Evolutionary conservation across 1,140 invertebrate species (phyloP), one percentile per base, ranked within the genome.

Genomic region (Cecropterus lyciades): DNA sequence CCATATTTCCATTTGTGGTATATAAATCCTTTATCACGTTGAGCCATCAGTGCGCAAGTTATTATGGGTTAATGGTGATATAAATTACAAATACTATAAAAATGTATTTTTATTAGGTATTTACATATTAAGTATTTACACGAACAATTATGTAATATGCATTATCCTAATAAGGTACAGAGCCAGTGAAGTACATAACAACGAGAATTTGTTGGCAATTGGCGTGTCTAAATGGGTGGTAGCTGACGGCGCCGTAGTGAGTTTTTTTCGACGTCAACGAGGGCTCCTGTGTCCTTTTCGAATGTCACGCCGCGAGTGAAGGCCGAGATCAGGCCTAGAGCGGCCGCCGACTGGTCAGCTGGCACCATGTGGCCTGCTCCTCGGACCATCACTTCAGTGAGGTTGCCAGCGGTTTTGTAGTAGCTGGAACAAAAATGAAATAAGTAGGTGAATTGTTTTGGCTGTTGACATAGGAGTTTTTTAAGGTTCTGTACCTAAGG

Each of bases 281-380:
- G 69, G n/a, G 62, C 64, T 8, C 72, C 82, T 0, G 89, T 91
- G 45, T 91, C 89, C 13, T 76, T 49, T 0, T 81, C 68, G 2
- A 91, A 65, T 10, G 79, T 56, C 2, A 87, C 48, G 16, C 80
- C 82, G 9, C 87, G 85, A 8, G 80, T 77, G 64, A 91, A 90
- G n/a, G 89, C 89, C 1, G 86, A 85, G 33, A 91, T 90, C n/a
- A 91, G 85, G 0, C 87, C 87, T 0, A 91, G 77, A 0, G 85
- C 69, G 2, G 85, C 80, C 0, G 80, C 83, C 1, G 95, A 94
- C 79, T 95, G 93, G 81, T 96, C 95, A 20, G 93, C 91, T 0
- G 95, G 95, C 16, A 95, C 92, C 89, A 96, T 95, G 76, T 96
- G 95, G 1, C 95, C 95, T 1, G 94, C 94, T 33, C 94, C 93